A percentile compares a stretch with the other conserved stretches of the same genome.
phyloP scores from a whole-genome alignment of 2,113 vertebrate genomes.

The Muntiacus muntjak region DNA sequence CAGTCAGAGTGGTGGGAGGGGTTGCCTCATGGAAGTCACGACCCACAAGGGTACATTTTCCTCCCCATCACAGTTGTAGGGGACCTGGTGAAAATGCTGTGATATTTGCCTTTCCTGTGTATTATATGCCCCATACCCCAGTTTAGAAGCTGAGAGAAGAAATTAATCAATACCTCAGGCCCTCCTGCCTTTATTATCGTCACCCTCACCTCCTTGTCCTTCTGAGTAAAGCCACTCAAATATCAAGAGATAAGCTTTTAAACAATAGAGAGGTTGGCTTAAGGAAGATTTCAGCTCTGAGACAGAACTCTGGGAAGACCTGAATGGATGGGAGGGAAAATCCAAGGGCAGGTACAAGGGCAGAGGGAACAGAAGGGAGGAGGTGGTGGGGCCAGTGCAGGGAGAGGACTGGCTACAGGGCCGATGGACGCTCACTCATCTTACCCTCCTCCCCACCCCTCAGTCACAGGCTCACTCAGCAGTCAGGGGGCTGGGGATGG shows the following conservation, averaged over 20 bases:
- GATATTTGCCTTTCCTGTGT: not conserved
- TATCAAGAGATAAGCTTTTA: not conserved
- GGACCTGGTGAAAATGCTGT: not conserved
- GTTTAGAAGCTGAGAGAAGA: not conserved
- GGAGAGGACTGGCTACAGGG: fast-evolving
- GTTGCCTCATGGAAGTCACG: not conserved
- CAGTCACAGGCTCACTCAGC: not conserved
- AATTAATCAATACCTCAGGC: not conserved
- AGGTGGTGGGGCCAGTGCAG: fast-evolving
- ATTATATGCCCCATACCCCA: no score
- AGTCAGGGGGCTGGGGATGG: not conserved
- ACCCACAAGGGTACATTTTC: not conserved
- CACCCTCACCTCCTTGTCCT: not conserved
- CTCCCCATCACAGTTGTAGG: not conserved
- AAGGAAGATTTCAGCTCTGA: not conserved
- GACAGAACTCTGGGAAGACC: not conserved
- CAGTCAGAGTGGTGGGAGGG: no score
- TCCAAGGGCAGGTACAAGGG: not conserved
- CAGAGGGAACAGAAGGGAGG: not conserved
- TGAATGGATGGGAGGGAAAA: not conserved
- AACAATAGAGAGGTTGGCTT: not conserved
- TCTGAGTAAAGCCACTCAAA: not conserved
- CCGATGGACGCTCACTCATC: not conserved
- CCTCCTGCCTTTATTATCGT: not conserved
- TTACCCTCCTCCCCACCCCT: no score